Evolutionary conservation across 2,113 vertebrate species (phyloP).

Genomic region (Cebidichthys violaceus): DNA sequence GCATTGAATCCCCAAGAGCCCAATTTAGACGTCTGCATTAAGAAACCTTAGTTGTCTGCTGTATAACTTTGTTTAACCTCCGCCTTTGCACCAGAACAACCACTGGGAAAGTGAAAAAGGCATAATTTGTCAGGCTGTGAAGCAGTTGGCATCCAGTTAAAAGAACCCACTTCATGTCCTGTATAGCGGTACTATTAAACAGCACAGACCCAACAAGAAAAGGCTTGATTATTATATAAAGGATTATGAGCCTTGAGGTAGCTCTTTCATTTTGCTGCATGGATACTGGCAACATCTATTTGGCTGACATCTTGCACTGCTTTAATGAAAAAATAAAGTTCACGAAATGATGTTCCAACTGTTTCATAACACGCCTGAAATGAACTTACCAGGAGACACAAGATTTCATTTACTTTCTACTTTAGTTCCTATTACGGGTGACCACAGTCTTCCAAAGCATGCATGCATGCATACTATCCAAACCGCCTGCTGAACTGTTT

Average conservation of each 20-base stretch:
- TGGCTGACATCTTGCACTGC: not conserved
- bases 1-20: conserved; percentile 14
- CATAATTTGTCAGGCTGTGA: conserved; percentile 54
- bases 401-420: not conserved
- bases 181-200: conserved; percentile 27
- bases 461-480: too few relatives aligned
- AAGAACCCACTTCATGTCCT: conserved; percentile 36
- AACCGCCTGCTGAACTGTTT: not conserved
- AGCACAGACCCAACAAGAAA: conserved; percentile 19
- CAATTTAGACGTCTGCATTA: conserved; percentile 41
- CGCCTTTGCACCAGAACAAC: conserved; percentile 45
- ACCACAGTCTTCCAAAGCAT: conserved; percentile 1
- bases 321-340: not conserved
- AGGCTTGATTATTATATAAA: conserved; percentile 22
- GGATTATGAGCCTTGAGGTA: conserved; percentile 3
- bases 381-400: not conserved
- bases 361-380: not conserved
- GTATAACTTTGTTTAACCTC: conserved; percentile 44
- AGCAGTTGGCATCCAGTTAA: conserved; percentile 46
- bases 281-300: not conserved
- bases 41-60: conserved; percentile 24
- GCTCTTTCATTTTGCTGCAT: conserved; percentile 18
- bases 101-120: conserved; percentile 28
- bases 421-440: not conserved
- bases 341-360: not conserved